Conservation (phyloP, 2,888 invertebrate species). For the Oligia fasciuncula region DNA sequence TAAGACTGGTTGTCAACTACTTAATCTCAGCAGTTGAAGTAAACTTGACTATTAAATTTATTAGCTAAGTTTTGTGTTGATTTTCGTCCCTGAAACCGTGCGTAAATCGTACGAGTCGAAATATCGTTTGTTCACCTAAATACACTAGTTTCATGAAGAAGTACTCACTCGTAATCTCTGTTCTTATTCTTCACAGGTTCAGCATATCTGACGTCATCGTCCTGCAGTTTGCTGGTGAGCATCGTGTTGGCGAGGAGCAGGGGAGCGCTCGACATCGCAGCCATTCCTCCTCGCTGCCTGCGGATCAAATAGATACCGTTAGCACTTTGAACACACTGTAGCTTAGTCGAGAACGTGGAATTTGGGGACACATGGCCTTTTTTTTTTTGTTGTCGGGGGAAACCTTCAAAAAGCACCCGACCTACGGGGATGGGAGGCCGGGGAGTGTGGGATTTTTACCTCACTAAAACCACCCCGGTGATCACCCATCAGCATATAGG, state of each 20-base stretch:
- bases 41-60: too few relatives aligned
- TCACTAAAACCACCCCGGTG: too few relatives aligned
- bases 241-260: conserved; percentile 72
- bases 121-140: neutral
- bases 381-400: too few relatives aligned
- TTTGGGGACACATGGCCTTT: neutral
- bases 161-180: conserved; percentile 81
- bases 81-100: neutral
- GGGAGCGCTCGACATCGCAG: conserved; percentile 65
- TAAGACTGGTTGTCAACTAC: too few relatives aligned
- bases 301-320: neutral
- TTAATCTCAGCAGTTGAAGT: too few relatives aligned
- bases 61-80: neutral
- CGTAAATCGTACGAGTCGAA: neutral
- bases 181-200: conserved; percentile 67
- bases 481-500: too few relatives aligned
- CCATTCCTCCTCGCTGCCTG: conserved; percentile 53
- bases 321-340: neutral
- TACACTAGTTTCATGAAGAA: neutral
- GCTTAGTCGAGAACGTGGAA: neutral
- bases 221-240: conserved; percentile 69
- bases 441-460: too few relatives aligned
- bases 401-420: too few relatives aligned
- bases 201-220: conserved; percentile 65
- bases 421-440: too few relatives aligned